phyloP scores from a whole-genome alignment of 2,113 vertebrate species.

The Cygnus atratus region DNA sequence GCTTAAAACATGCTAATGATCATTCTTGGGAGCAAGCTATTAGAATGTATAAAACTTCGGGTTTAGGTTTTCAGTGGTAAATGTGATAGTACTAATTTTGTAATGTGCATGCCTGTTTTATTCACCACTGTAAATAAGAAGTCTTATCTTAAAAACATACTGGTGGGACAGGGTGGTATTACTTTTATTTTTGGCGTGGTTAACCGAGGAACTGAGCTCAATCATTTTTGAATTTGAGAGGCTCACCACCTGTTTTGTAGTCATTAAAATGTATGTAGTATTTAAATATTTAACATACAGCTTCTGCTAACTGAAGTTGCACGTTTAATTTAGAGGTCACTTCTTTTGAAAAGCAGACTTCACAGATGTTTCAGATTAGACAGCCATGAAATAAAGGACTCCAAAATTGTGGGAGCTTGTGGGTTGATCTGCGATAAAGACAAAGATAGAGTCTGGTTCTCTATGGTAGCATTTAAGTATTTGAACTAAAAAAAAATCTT shows the following conservation, averaged over 20 bases:
- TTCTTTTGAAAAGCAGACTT: constrained; percentile 6
- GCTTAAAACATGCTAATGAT: background rate
- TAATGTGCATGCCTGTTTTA: background rate
- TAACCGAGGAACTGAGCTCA: background rate
- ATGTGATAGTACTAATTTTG: background rate
- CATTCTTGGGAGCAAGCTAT: background rate
- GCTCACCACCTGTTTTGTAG: background rate
- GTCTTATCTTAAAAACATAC: background rate
- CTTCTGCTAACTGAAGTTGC: constrained; percentile 11
- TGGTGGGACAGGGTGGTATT: background rate
- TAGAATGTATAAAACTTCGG: background rate
- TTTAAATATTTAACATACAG: constrained; percentile 11
- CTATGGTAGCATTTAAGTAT: background rate
- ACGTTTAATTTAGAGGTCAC: constrained; percentile 12
- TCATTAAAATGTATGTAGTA: background rate
- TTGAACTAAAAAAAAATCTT: background rate
- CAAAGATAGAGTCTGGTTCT: background rate
- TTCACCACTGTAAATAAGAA: background rate
- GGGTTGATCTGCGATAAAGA: background rate
- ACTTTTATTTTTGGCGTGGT: background rate
- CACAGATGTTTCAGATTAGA: constrained; percentile 47
- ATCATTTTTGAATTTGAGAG: background rate
- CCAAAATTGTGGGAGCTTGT: background rate
- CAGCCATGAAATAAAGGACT: constrained; percentile 8
- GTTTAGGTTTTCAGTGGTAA: background rate